Conservation (phyloP, 2,888 invertebrate species). For the Nudaria mundana region DNA sequence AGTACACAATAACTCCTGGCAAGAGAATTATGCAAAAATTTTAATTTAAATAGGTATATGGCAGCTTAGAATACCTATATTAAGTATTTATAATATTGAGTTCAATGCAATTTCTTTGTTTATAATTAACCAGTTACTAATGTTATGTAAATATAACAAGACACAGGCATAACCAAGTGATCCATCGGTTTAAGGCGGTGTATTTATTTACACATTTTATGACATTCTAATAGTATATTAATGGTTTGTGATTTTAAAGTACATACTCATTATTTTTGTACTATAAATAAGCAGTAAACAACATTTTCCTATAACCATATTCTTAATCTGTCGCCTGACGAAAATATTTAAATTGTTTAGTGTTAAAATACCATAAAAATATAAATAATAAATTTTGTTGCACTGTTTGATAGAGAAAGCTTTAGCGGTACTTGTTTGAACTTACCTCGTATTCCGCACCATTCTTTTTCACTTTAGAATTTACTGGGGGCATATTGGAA, state of each 20-base stretch:
- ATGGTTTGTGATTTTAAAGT: neutral
- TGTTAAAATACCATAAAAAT: no score
- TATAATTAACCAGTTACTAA: conserved; percentile 31
- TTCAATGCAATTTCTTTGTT: conserved; percentile 26
- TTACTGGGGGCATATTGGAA: conserved; percentile 68
- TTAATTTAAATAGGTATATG: no score
- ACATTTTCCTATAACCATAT: conserved; percentile 5
- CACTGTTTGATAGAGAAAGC: conserved; percentile 1
- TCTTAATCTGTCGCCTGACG: neutral
- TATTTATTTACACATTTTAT: no score
- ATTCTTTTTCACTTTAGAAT: conserved; percentile 71
- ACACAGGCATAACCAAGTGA: no score
- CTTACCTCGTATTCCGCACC: conserved; percentile 76
- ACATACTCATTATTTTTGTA: conserved; percentile 5
- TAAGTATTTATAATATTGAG: conserved; percentile 2
- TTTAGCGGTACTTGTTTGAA: conserved; percentile 23
- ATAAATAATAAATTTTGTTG: neutral
- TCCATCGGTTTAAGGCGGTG: no score
- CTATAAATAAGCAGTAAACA: conserved; percentile 22
- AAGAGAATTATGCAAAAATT: no score
- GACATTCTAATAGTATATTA: no score
- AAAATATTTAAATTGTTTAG: neutral
- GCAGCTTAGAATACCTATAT: no score
- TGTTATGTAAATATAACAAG: conserved; percentile 46
- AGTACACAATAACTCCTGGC: no score